Percentiles rank a stretch among this genome's conserved stretches.
These are phyloP conservation scores for Marcusenius ussheri DNA, from an alignment of 2,113 vertebrate species.

Conservation along the genomic window DNA sequence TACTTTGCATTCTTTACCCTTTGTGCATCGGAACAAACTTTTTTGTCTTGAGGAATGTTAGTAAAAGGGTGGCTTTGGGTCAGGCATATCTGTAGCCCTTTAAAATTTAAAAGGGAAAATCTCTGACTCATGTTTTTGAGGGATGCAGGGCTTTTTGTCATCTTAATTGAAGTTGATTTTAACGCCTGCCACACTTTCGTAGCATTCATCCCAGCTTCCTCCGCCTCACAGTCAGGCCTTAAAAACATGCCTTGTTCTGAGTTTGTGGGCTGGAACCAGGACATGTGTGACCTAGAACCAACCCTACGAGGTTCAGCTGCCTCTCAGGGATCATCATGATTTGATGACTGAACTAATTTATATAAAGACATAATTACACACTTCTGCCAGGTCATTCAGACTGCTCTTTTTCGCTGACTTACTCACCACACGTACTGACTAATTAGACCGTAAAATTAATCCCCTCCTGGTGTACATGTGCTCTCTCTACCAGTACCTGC, in stretches of 20 bases:
- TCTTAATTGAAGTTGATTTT: neutral
- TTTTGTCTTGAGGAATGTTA: neutral
- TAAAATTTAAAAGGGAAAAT: neutral
- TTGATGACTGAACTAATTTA: neutral
- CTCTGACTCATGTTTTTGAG: neutral
- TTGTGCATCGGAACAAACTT: neutral
- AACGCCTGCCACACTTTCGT: neutral
- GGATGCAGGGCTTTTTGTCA: neutral
- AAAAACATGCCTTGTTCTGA: neutral
- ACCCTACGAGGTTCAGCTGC: neutral
- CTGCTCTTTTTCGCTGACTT: neutral
- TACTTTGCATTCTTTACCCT: neutral
- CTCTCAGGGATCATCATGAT: neutral
- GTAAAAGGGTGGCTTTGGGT: neutral
- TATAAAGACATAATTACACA: neutral
- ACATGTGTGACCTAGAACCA: neutral
- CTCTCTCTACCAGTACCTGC: neutral
- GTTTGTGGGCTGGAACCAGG: neutral
- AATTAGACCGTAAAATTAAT: neutral
- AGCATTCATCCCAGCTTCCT: neutral
- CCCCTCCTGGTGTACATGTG: neutral
- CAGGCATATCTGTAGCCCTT: neutral
- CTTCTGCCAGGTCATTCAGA: neutral
- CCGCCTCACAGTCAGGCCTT: neutral
- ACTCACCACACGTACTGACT: neutral